These are phyloP conservation scores for Propithecus perrieri DNA, from an alignment of 2,797 vertebrate genomes.

Conservation along the genomic window DNA sequence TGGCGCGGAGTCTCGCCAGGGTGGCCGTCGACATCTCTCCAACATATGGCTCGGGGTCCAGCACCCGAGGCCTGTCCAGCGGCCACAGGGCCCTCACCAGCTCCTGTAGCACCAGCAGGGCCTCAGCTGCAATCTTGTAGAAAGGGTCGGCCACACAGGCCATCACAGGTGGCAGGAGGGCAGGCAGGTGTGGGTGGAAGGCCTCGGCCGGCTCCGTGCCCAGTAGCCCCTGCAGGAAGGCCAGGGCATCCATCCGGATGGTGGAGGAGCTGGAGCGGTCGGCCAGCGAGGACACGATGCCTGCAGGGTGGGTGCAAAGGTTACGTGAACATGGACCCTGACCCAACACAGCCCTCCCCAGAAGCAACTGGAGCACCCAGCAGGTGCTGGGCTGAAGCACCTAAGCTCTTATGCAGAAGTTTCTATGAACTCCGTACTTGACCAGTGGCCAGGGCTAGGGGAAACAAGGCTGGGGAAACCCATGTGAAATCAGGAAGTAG, in stretches of 20 bases:
- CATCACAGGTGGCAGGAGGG: conserved; percentile 90
- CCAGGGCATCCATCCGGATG: conserved; percentile 94
- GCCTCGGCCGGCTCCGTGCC: conserved; percentile 90
- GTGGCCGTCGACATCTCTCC: conserved; percentile 89
- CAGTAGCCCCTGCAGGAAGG: conserved; percentile 93
- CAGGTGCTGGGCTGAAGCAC: background rate
- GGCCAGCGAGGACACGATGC: conserved; percentile 92
- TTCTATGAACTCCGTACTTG: background rate
- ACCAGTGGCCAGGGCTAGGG: background rate
- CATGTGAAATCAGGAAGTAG: background rate
- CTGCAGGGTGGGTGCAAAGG: conserved; percentile 78
- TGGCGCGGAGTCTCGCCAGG: conserved; percentile 91
- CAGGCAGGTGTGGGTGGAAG: conserved; percentile 93
- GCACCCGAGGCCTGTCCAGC: conserved; percentile 81
- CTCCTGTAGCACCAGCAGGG: conserved; percentile 94
- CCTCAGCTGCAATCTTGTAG: conserved; percentile 96
- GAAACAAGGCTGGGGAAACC: background rate
- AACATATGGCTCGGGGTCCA: conserved; percentile 90
- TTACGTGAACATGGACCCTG: background rate
- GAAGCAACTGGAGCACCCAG: background rate
- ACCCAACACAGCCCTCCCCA: background rate
- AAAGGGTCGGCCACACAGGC: conserved; percentile 93
- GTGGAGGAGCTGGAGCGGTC: conserved; percentile 94
- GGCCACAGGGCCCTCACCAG: conserved; percentile 93
- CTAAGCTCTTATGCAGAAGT: background rate